These are phyloP conservation scores for Gymnocephalus cernua DNA, from an alignment of 2,113 vertebrate species.

Conservation along the genomic window DNA sequence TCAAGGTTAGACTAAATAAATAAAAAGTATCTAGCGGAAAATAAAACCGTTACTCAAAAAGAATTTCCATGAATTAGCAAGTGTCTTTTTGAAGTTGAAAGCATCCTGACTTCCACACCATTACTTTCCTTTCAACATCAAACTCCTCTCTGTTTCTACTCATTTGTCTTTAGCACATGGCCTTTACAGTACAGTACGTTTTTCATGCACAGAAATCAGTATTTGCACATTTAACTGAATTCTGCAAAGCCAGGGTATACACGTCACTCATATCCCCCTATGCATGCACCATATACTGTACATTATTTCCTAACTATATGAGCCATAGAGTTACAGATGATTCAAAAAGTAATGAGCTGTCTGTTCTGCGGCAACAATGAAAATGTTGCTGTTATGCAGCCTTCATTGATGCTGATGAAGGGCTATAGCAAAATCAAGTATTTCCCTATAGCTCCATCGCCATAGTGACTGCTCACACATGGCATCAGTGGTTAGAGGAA, in stretches of 20 bases:
- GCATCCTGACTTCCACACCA: not conserved
- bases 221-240: not conserved
- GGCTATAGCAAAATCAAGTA: not conserved
- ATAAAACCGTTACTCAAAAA: not conserved
- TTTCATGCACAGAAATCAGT: not conserved
- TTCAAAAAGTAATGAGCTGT: conserved; percentile 41
- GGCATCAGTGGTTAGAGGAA: conserved; percentile 8
- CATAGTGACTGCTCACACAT: conserved; percentile 31
- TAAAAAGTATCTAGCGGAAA: not conserved
- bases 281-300: not conserved
- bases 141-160: not conserved
- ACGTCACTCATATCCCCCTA: not conserved
- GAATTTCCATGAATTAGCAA: not conserved
- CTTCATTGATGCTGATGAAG: conserved; percentile 12
- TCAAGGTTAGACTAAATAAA: not conserved
- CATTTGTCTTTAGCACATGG: not conserved
- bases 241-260: not conserved
- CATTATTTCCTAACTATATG: not conserved
- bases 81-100: conserved; percentile 4
- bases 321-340: not conserved
- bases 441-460: not conserved
- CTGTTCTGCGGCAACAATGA: conserved; percentile 2
- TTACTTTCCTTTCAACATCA: not conserved
- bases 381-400: not conserved
- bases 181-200: not conserved